phyloP scores from a whole-genome alignment of 2,888 invertebrate species.

The Rhamnusium bicolor region DNA sequence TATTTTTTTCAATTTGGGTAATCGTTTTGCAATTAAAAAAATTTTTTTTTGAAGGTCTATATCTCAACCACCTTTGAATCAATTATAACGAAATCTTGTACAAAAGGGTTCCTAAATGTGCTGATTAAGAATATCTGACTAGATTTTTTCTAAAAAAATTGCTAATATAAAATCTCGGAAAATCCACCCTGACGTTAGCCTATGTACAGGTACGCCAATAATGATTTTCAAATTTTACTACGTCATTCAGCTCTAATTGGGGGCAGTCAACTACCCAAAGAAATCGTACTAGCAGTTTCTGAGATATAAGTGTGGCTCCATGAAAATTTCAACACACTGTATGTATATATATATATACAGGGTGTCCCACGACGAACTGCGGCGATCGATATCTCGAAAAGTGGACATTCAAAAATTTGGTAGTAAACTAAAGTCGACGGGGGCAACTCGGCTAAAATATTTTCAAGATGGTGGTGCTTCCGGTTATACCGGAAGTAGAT shows the following conservation, averaged over 20 bases:
- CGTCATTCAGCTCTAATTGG: background rate
- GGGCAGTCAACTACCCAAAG: background rate
- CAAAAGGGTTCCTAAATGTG: background rate
- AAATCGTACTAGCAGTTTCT: too few relatives aligned
- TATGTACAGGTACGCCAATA: background rate
- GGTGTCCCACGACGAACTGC: too few relatives aligned
- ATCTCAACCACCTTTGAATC: background rate
- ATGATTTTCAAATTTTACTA: background rate
- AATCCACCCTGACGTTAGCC: background rate
- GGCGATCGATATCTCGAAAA: too few relatives aligned
- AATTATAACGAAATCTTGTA: background rate
- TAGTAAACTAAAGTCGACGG: too few relatives aligned
- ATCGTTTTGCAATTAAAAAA: background rate
- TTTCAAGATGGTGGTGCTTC: too few relatives aligned
- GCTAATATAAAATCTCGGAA: background rate
- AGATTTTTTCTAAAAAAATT: background rate
- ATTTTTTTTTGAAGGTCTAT: background rate
- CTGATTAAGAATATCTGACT: background rate
- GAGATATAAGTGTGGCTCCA: too few relatives aligned
- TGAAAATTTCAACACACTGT: too few relatives aligned
- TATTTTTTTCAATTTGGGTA: background rate
- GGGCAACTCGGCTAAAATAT: too few relatives aligned
- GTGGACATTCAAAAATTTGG: too few relatives aligned
- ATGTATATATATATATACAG: too few relatives aligned
- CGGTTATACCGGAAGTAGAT: too few relatives aligned